Conservation (phyloP, 1,140 invertebrate species). For the Aradophagus sp. region DNA sequence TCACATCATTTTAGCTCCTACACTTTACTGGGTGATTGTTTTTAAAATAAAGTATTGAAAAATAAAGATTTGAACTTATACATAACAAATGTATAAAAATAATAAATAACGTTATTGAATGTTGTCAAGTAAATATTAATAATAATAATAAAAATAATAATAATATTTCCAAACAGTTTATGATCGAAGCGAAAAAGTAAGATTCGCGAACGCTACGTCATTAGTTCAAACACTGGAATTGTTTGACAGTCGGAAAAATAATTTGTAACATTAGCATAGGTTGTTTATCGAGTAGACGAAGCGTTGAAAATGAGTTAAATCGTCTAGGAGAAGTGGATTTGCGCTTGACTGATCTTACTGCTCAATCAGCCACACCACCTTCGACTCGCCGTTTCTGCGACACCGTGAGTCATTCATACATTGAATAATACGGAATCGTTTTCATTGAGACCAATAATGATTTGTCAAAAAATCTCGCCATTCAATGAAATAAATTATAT, state of each 20-base stretch:
- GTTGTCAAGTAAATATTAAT: too few species aligned
- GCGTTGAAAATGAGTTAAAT: constrained; percentile 58
- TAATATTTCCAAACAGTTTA: too few species aligned
- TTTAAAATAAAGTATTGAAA: too few species aligned
- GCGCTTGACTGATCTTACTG: constrained; percentile 62
- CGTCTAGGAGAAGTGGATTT: constrained; percentile 61
- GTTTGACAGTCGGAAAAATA: constrained; percentile 42
- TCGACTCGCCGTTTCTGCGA: constrained; percentile 37
- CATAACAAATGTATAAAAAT: too few species aligned
- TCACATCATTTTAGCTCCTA: too few species aligned
- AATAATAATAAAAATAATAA: too few species aligned
- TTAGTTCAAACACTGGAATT: too few species aligned
- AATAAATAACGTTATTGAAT: too few species aligned
- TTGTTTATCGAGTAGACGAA: constrained; percentile 60
- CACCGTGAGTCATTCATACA: constrained; percentile 51
- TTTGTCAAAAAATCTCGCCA: constrained; percentile 33
- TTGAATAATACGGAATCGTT: constrained; percentile 47
- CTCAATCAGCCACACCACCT: constrained; percentile 59
- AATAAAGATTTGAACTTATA: too few species aligned
- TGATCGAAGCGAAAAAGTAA: too few species aligned
- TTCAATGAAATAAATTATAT: constrained; percentile 36
- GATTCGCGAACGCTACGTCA: too few species aligned
- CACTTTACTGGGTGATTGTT: too few species aligned
- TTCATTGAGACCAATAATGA: constrained; percentile 50
- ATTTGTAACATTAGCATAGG: constrained; percentile 60